Conservation (phyloP, 1,140 invertebrate genomes). For the Protaetia brevitarsis region DNA sequence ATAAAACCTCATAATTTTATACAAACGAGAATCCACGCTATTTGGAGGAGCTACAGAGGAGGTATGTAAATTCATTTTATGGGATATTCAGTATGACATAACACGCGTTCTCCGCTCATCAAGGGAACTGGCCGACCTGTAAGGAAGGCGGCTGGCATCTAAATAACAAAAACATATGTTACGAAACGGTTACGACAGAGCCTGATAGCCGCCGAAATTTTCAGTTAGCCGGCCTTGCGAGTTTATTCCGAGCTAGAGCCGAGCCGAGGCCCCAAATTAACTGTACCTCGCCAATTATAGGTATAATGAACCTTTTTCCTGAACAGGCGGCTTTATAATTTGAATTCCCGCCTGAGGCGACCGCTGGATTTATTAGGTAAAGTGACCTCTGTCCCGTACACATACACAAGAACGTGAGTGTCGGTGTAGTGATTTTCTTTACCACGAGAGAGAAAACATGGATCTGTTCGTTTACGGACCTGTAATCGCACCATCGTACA, state of each 20-base stretch:
- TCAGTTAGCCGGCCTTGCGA: conserved; percentile 10
- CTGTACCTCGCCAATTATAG: conserved; percentile 13
- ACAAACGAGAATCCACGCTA: not conserved
- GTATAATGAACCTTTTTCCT: conserved; percentile 16
- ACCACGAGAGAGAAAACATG: not conserved
- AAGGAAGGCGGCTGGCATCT: not conserved
- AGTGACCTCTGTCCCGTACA: not conserved
- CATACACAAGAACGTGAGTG: not conserved
- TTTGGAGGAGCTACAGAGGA: not conserved
- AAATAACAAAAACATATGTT: conserved; percentile 14
- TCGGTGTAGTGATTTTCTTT: not conserved
- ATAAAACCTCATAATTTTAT: conserved; percentile 1
- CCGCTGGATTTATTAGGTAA: not conserved
- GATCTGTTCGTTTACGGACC: not conserved
- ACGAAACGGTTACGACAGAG: conserved; percentile 1
- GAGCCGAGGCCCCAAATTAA: conserved; percentile 9
- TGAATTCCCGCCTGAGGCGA: conserved; percentile 2
- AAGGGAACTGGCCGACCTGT: not conserved
- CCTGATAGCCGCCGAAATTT: conserved; percentile 4
- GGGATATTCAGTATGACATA: not conserved
- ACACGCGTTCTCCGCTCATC: not conserved
- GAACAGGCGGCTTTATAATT: not conserved
- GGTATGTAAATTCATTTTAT: not conserved
- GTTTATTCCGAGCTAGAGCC: conserved; percentile 11
- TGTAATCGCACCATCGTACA: not conserved